Percentiles rank a stretch among this genome's conserved stretches.
These are phyloP conservation scores for Scytalopus superciliaris DNA, from an alignment of 2,113 vertebrate species.

Conservation along the genomic window DNA sequence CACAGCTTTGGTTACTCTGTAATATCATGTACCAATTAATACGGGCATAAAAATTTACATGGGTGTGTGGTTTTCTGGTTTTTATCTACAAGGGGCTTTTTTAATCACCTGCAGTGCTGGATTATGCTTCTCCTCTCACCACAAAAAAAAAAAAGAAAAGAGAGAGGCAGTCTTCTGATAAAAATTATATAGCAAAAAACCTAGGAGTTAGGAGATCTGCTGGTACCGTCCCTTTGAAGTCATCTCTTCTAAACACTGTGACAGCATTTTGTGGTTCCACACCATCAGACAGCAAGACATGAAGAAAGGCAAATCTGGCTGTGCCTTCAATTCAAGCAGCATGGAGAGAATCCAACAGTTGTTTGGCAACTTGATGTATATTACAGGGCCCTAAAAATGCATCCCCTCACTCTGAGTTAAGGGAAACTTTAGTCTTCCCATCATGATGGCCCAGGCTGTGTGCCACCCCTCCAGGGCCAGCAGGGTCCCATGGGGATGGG, in stretches of 20 bases:
- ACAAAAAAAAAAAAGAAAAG: not conserved
- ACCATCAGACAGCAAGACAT: fast-evolving
- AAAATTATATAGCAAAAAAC: not conserved
- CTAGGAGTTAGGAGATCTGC: not conserved
- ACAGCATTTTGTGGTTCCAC: not conserved
- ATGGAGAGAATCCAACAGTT: fast-evolving
- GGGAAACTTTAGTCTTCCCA: not conserved
- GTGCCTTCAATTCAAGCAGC: not conserved
- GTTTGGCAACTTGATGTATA: not conserved
- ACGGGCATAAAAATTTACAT: not conserved
- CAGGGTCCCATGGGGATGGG: fast-evolving
- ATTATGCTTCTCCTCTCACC: not conserved
- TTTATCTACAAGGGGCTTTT: not conserved
- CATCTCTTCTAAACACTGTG: not conserved
- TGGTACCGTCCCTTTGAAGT: not conserved
- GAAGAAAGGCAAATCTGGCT: not conserved
- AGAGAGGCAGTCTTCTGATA: not conserved
- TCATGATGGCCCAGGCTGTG: too few species aligned
- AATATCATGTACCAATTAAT: not conserved
- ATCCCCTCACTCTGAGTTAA: fast-evolving
- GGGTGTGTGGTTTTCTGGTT: not conserved
- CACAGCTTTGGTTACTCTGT: not conserved
- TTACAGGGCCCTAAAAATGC: fast-evolving
- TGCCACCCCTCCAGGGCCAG: fast-evolving
- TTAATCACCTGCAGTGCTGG: not conserved